Percentiles rank a stretch among this genome's conserved stretches.
Evolutionary conservation across 2,888 invertebrate species (phyloP).

Genomic region (Dorcus hopei): DNA sequence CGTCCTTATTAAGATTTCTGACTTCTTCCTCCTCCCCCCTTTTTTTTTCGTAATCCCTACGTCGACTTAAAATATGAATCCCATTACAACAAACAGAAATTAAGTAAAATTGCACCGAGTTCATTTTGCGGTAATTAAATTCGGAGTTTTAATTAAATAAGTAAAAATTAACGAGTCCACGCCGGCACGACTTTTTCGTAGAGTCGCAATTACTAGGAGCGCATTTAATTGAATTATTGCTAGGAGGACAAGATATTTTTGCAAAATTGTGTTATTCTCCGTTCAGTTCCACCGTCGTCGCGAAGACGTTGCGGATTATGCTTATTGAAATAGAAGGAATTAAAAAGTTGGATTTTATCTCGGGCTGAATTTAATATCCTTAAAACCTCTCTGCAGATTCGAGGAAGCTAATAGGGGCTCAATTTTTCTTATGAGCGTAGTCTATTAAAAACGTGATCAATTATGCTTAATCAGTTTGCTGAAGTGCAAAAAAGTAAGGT

Average conservation of each 20-base stretch:
- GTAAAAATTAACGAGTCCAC: conserved; percentile 9
- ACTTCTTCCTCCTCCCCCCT: too few relatives aligned
- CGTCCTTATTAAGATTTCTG: too few relatives aligned
- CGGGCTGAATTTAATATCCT: conserved; percentile 18
- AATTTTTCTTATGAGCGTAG: conserved; percentile 16
- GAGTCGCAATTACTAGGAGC: too few relatives aligned
- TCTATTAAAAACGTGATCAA: conserved; percentile 20
- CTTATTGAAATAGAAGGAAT: neutral
- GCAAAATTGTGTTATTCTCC: neutral
- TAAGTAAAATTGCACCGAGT: conserved; percentile 7
- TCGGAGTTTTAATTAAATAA: conserved; percentile 22
- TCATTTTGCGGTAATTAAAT: conserved; percentile 17
- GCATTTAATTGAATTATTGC: neutral
- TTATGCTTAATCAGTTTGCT: conserved; percentile 13
- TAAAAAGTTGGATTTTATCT: neutral
- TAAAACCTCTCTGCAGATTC: conserved; percentile 14
- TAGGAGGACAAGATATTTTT: neutral
- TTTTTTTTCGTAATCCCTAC: neutral
- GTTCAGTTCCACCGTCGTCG: neutral
- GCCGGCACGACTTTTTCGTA: neutral
- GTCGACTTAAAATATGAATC: conserved; percentile 2
- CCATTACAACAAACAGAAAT: conserved; percentile 11
- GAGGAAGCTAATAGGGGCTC: conserved; percentile 18
- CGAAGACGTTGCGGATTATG: neutral
- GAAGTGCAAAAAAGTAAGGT: too few relatives aligned